Percentiles rank a stretch among this genome's conserved stretches.
Evolutionary conservation across 2,888 invertebrate species (phyloP).

Genomic region (Lumbricus terrestris): DNA sequence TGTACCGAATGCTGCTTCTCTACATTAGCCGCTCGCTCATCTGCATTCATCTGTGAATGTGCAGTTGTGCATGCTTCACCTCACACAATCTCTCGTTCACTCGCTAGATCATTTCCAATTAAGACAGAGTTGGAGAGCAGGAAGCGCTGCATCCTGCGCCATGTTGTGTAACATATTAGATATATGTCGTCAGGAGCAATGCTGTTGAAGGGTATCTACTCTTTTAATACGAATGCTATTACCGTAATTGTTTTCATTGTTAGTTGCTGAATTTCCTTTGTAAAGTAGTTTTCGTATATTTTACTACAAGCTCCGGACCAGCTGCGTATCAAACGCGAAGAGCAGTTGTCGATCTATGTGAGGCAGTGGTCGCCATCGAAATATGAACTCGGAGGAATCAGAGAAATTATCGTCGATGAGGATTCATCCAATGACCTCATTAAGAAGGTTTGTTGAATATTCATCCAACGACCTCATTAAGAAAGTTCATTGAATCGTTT

Average conservation of each 20-base stretch:
- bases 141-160: too few species aligned
- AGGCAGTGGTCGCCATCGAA: conserved; percentile 57
- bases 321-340: background rate
- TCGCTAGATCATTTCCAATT: too few species aligned
- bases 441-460: conserved; percentile 58
- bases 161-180: too few species aligned
- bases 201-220: too few species aligned
- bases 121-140: too few species aligned
- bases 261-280: background rate
- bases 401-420: conserved; percentile 52
- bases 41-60: too few species aligned
- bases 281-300: background rate
- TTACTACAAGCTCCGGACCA: conserved; percentile 6
- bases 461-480: conserved; percentile 57
- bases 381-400: conserved; percentile 54
- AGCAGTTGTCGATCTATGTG: conserved; percentile 54
- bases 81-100: too few species aligned
- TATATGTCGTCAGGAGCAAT: too few species aligned
- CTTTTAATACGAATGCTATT: background rate
- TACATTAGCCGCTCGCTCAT: too few species aligned
- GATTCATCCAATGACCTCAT: conserved; percentile 57
- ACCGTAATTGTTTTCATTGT: background rate
- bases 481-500: conserved; percentile 57
- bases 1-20: too few species aligned
- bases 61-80: too few species aligned